Percentiles rank a stretch among this genome's conserved stretches.
Conservation (phyloP, 2,797 vertebrate genomes). For the Odontamblyopus lacepedii region DNA sequence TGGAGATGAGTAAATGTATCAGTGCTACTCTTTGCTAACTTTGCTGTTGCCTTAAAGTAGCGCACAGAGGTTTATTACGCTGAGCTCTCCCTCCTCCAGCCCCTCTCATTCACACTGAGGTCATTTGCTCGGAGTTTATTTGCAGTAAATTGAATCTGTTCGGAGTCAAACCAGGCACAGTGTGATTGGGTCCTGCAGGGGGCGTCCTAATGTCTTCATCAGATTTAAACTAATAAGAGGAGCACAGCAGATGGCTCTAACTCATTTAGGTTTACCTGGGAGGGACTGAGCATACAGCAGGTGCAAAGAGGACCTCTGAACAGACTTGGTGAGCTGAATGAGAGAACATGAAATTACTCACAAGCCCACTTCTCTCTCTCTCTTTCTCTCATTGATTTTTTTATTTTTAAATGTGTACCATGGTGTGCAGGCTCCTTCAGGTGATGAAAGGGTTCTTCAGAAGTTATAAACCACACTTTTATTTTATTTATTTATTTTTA, state of each 20-base stretch:
- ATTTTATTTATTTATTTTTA: no score
- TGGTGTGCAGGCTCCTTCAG: no score
- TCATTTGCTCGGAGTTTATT: slow-evolving; percentile 4
- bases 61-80: neutral
- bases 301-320: neutral
- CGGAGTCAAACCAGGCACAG: slow-evolving; percentile 21
- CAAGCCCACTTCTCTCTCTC: neutral
- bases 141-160: slow-evolving; percentile 35
- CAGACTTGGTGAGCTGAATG: neutral
- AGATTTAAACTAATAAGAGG: slow-evolving; percentile 33
- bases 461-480: no score
- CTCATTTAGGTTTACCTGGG: neutral
- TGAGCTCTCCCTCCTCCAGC: neutral
- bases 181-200: slow-evolving; percentile 31
- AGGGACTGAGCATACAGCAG: neutral
- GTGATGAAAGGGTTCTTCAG: no score
- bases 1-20: no score
- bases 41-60: neutral
- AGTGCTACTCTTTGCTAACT: neutral
- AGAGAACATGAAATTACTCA: neutral
- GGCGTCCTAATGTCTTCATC: slow-evolving; percentile 43
- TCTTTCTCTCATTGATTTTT: neutral
- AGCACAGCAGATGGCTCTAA: slow-evolving; percentile 15
- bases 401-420: neutral
- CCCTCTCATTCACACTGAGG: neutral